These are phyloP conservation scores for Indri indri DNA, from an alignment of 2,113 vertebrate genomes.

Conservation along the genomic window DNA sequence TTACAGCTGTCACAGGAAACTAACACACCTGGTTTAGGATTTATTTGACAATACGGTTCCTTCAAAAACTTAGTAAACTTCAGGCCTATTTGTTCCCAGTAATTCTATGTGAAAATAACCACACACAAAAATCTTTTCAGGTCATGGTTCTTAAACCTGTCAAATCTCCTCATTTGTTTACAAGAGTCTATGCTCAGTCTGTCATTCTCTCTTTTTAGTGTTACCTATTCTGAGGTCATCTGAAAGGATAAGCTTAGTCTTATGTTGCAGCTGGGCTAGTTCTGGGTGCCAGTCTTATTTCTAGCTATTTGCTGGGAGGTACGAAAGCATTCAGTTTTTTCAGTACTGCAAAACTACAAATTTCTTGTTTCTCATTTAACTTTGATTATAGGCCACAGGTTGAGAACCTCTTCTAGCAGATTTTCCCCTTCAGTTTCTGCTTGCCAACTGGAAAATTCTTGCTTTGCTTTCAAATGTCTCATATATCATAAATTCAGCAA, in stretches of 20 bases:
- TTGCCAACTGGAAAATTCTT: neutral
- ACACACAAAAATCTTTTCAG: neutral
- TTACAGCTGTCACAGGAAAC: neutral
- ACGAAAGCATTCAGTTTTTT: neutral
- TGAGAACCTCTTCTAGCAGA: neutral
- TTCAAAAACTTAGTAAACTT: neutral
- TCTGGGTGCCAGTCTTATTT: neutral
- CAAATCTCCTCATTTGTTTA: neutral
- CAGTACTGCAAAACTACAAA: neutral
- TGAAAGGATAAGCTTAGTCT: neutral
- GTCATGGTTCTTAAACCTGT: neutral
- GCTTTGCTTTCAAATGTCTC: neutral
- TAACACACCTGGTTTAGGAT: neutral
- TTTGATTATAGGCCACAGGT: neutral
- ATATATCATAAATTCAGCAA: neutral
- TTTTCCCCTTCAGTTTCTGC: neutral
- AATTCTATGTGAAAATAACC: neutral
- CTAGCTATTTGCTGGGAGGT: neutral
- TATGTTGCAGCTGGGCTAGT: neutral
- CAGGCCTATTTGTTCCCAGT: neutral
- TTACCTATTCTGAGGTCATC: neutral
- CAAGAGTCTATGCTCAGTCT: neutral
- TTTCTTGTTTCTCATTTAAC: slow-evolving; percentile 21
- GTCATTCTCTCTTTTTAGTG: neutral
- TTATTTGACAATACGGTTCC: neutral